Conservation (phyloP, 2,888 invertebrate species). For the Phanerotoma sp. region DNA sequence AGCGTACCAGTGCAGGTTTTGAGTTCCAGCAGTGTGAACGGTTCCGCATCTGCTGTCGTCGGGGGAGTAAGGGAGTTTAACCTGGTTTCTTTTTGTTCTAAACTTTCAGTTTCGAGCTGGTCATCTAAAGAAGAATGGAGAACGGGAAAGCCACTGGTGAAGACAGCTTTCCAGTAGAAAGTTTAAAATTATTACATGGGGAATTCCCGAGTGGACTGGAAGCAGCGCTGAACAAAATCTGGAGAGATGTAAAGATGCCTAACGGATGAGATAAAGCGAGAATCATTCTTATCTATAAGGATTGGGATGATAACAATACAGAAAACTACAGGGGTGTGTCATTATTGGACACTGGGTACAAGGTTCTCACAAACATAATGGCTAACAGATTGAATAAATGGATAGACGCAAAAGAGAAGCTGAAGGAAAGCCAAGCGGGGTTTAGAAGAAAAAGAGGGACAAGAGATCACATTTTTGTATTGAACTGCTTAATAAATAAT, state of each 20-base stretch:
- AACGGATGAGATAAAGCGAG: background rate
- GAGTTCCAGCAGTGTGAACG: too few species aligned
- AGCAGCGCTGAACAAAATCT: background rate
- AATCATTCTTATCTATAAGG: constrained; percentile 22
- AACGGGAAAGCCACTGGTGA: too few species aligned
- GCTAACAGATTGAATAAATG: constrained; percentile 15
- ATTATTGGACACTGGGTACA: constrained; percentile 19
- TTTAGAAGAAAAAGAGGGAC: constrained; percentile 14
- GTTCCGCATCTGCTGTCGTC: too few species aligned
- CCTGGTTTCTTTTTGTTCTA: too few species aligned
- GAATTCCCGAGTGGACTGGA: too few species aligned
- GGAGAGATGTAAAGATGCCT: background rate
- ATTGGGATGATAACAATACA: constrained; percentile 7
- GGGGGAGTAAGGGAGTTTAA: too few species aligned
- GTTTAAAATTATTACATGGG: too few species aligned
- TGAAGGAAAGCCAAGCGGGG: constrained; percentile 29
- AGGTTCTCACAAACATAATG: constrained; percentile 16
- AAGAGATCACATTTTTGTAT: constrained; percentile 10
- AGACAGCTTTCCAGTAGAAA: too few species aligned
- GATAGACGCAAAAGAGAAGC: constrained; percentile 16
- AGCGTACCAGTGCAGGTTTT: too few species aligned
- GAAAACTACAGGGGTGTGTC: constrained; percentile 18
- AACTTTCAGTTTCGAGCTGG: too few species aligned
- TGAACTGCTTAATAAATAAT: constrained; percentile 9
- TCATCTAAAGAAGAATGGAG: too few species aligned